Evolutionary conservation across 2,888 invertebrate genomes (phyloP).

Genomic region (Cantharis nigra): DNA sequence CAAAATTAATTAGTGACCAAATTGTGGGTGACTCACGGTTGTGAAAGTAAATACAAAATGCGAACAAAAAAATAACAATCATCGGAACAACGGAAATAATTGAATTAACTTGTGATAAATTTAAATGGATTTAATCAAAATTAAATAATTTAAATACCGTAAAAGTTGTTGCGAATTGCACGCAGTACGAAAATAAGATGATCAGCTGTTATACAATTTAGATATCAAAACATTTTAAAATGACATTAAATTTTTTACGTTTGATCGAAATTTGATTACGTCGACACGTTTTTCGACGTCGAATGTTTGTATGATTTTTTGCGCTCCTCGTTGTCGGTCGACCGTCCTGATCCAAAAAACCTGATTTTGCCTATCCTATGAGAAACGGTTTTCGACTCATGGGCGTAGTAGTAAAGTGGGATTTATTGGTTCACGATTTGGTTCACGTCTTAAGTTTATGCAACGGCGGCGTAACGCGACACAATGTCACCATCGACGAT

Average conservation of each 20-base stretch:
- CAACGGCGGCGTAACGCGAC: too few species aligned
- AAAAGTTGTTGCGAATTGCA: background rate
- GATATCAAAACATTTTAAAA: background rate
- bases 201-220: background rate
- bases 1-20: slow-evolving; percentile 6
- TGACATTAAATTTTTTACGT: background rate
- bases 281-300: background rate
- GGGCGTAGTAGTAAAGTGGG: too few species aligned
- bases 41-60: background rate
- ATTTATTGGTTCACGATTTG: too few species aligned
- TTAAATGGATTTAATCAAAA: background rate
- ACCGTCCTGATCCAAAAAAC: too few species aligned
- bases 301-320: background rate
- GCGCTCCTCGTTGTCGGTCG: background rate
- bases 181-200: background rate
- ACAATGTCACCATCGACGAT: too few species aligned
- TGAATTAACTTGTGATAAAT: background rate
- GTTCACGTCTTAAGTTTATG: too few species aligned
- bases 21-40: background rate
- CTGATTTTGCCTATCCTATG: too few species aligned
- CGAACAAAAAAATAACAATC: background rate
- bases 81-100: background rate
- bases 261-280: background rate
- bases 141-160: background rate
- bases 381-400: too few species aligned